Conservation (phyloP, 2,797 vertebrate species). For the Diglossa cyanea region DNA sequence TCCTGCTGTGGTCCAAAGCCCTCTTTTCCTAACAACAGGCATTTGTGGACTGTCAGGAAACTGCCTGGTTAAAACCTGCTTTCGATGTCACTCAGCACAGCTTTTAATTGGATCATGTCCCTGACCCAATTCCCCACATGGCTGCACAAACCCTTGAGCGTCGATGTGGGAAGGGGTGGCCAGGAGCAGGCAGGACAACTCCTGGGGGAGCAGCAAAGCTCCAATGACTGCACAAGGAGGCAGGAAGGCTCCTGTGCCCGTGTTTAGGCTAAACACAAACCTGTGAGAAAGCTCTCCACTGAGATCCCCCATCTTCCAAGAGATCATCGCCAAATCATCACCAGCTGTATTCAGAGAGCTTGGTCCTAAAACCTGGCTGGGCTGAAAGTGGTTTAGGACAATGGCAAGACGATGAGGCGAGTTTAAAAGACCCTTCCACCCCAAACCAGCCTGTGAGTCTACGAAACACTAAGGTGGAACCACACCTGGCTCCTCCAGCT, state of each 20-base stretch:
- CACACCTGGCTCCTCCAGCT: neutral
- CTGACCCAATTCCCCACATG: conserved; percentile 30
- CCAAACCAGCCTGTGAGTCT: neutral
- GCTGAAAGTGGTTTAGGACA: neutral
- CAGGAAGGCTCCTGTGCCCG: neutral
- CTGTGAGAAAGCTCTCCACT: neutral
- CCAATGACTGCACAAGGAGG: neutral
- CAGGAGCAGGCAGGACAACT: neutral
- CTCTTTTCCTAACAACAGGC: neutral
- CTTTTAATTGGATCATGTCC: neutral
- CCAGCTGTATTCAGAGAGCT: neutral
- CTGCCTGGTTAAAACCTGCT: neutral
- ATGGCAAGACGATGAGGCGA: neutral
- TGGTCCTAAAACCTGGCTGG: neutral
- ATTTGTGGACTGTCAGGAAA: neutral
- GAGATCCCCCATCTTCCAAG: neutral
- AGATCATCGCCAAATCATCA: neutral
- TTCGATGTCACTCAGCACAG: neutral
- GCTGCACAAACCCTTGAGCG: neutral
- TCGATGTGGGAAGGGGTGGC: neutral
- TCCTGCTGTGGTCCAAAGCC: neutral
- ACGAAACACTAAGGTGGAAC: neutral
- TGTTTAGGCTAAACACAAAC: neutral
- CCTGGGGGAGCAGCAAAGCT: neutral
- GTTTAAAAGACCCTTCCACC: neutral